Percentiles rank a stretch among this genome's conserved stretches.
Evolutionary conservation across 1,140 invertebrate species (phyloP).

Genomic region (Brachionus sp.): DNA sequence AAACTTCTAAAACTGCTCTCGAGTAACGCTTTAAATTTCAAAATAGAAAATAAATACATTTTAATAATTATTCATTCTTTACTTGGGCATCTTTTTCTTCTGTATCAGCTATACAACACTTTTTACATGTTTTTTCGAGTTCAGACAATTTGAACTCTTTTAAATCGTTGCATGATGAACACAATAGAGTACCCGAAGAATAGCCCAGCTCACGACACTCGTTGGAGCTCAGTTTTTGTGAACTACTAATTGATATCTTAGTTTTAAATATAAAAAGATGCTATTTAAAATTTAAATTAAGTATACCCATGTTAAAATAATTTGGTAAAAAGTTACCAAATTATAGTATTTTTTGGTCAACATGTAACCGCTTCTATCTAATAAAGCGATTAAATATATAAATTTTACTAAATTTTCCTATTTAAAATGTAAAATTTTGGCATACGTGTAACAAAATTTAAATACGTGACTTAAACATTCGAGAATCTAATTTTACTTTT

Average conservation of each 20-base stretch:
- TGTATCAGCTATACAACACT: slow-evolving; percentile 68
- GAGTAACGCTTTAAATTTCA: slow-evolving; percentile 66
- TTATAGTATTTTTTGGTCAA: background rate
- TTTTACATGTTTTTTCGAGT: slow-evolving; percentile 69
- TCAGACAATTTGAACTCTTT: slow-evolving; percentile 71
- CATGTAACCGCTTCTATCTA: background rate
- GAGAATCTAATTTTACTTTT: background rate
- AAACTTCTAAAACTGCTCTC: slow-evolving; percentile 81
- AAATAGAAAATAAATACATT: slow-evolving; percentile 13
- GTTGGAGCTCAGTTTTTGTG: slow-evolving; percentile 10
- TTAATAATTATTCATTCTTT: background rate
- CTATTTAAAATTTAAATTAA: background rate
- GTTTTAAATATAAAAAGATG: background rate
- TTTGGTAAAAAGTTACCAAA: slow-evolving; percentile 20
- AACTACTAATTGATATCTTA: slow-evolving; percentile 22
- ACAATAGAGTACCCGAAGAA: slow-evolving; percentile 67
- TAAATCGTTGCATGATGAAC: slow-evolving; percentile 80
- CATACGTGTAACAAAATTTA: background rate
- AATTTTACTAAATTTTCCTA: background rate
- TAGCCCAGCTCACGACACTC: slow-evolving; percentile 46
- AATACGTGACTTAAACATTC: background rate
- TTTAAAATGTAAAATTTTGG: background rate
- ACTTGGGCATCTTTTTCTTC: slow-evolving; percentile 49
- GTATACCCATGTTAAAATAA: slow-evolving; percentile 1
- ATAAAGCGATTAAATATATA: background rate